Base-by-base conservation (phyloP, 1,140 invertebrate genomes). In the Nasonia vitripennis region DNA sequence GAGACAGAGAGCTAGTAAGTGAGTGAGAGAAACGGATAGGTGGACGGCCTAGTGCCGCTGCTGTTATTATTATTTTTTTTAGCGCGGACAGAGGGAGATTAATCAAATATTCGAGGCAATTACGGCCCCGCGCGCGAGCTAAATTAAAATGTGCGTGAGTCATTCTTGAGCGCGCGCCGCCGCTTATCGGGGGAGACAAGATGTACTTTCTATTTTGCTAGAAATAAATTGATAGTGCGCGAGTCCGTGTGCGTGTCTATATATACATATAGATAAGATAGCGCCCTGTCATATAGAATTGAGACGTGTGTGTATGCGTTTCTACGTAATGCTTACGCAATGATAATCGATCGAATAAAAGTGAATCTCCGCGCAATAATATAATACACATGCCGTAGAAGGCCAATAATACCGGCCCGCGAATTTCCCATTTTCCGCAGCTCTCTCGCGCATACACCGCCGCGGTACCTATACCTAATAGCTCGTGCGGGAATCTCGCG, bases 31-130 rank as follows among this genome's bases (percentile, higher is more conserved):
- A 75, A 27, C 55, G 14, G n/a, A 27, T 27, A 48, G 10, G 27
- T 55, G 14, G 20, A 62, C 55, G 17, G 34, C 34, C 34, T 37
- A 37, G 6, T 7, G 17, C 14, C 20, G 71, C 10, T 9, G 68
- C 80, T 10, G 27, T 48, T 11, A 45, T 48, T 55, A 45, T 45
- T 45, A 45, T 45, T 45, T 45, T 45, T 82, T 74, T 51, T 14
- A 51, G 37, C 71, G 27, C 51, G 11, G 31, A 74, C 37, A 51
- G 55, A 20, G 55, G 17, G 55, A 62, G 82, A 71, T 78, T 48
- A 37, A 84, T 84, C 74, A 71, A 78, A 78, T 71, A 78, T 70
- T 70, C 74, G 73, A 77, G 37, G 81, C 55, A 83, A 83, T 83
- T 83, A 83, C 81, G n/a, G 55, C 37, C 37, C n/a, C 45, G 74